Percentiles rank a stretch among this genome's conserved stretches.
Conservation (phyloP, 2,113 vertebrate genomes). For the Aphyosemion australe region DNA sequence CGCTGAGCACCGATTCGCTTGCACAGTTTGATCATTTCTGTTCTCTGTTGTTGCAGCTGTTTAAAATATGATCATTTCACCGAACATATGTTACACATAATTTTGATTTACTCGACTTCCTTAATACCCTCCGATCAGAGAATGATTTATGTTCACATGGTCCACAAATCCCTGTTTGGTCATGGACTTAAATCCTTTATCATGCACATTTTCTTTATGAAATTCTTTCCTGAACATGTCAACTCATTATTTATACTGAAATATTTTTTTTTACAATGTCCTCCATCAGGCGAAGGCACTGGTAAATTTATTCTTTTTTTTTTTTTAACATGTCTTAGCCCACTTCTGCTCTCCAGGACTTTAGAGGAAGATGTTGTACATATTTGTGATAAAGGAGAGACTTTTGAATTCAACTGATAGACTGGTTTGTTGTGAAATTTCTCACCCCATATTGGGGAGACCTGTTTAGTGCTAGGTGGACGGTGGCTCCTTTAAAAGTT, state of each 20-base stretch:
- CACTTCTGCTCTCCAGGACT: slow-evolving; percentile 61
- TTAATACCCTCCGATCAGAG: slow-evolving; percentile 1
- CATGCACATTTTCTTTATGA: neutral
- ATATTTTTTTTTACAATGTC: neutral
- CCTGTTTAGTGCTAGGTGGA: slow-evolving; percentile 39
- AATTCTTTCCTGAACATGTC: slow-evolving; percentile 24
- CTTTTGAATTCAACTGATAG: slow-evolving; percentile 64
- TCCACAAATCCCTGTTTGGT: slow-evolving; percentile 31
- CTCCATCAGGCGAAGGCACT: slow-evolving; percentile 71
- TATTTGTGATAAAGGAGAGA: slow-evolving; percentile 74
- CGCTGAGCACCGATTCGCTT: slow-evolving; percentile 30
- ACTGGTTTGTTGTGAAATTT: slow-evolving; percentile 72
- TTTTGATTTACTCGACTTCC: slow-evolving; percentile 30
- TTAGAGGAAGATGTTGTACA: slow-evolving; percentile 76
- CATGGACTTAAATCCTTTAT: slow-evolving; percentile 32
- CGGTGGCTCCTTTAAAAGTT: slow-evolving; percentile 55
- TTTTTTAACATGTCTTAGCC: slow-evolving; percentile 25
- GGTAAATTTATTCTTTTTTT: slow-evolving; percentile 37
- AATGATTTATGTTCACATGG: slow-evolving; percentile 24
- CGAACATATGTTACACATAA: slow-evolving; percentile 28
- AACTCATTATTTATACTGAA: slow-evolving; percentile 55
- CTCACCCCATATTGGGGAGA: slow-evolving; percentile 85
- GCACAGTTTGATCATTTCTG: slow-evolving; percentile 39
- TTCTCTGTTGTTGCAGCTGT: slow-evolving; percentile 53
- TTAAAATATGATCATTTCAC: slow-evolving; percentile 38